Base-by-base conservation (phyloP, 2,113 vertebrate species). In the Triplophysa rosa region DNA sequence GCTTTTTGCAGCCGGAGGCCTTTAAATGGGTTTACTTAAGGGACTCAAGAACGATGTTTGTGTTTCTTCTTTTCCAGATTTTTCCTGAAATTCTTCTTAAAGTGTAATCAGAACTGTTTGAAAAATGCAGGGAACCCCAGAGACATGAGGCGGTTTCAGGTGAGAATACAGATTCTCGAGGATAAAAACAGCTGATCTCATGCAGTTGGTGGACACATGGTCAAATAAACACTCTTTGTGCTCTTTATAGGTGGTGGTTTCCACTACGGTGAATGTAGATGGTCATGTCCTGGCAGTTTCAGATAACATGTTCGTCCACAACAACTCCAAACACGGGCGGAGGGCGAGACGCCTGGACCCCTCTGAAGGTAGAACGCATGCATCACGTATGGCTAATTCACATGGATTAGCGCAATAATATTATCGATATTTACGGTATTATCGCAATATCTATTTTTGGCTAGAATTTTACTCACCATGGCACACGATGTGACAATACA, bases 281-380 rank as follows among this genome's bases (percentile, higher is more conserved):
- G 96, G 96, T 0, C 96, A 98, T 0, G 96, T 98, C 4, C 90
- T 98, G 29, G 93, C 96, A 0, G 96, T 98, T 63, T 98, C 96
- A 0, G 96, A 98, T 89, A 97, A 97, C 91, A 98, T 98, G 96
- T 98, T 98, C 21, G 96, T 98, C 49, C 96, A 98, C 91, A 98
- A 98, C 92, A 98, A 98, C 92, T 98, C 96, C 88, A 98, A 98
- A 92, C 96, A 98, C 1, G 96, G 96, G 56, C 93, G 96, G 84
- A 92, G 96, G 4, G 95, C 96, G 0, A 93, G 96, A 17, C 94
- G 96, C 78, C 93, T 97, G 72, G 96, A 98, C 87, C 96, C 96
- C 0, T 95, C 95, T 0, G 96, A 98, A 96, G 96, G 96, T 98
- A 91, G 86, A 87, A 69, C 58, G 29, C 61, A 21, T 66, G 21